Conservation (phyloP, 2,888 invertebrate species). For the Rhimphoctona megacephalus region DNA sequence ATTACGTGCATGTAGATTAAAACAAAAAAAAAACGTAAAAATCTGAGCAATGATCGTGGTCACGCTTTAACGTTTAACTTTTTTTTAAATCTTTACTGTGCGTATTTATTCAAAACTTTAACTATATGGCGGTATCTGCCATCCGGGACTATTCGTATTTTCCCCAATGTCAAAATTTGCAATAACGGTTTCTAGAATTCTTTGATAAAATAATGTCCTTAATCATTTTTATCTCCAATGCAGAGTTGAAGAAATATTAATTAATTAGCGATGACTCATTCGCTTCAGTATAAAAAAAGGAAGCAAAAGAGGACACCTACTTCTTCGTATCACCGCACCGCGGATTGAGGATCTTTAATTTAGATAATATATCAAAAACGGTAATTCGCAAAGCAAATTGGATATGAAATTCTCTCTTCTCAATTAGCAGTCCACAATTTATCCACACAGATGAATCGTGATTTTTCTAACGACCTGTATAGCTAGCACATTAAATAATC, state of each 20-base stretch:
- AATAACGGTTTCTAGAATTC: background rate
- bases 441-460: background rate
- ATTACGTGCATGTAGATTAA: background rate
- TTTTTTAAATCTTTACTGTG: too few species aligned
- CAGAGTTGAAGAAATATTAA: background rate
- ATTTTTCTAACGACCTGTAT: background rate
- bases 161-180: background rate
- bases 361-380: background rate
- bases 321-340: background rate
- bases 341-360: background rate
- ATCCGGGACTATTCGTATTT: background rate
- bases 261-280: too few species aligned
- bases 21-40: background rate
- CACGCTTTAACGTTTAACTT: too few species aligned
- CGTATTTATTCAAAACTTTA: background rate
- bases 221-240: background rate
- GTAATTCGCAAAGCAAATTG: background rate
- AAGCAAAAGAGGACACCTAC: background rate
- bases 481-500: conserved; percentile 31
- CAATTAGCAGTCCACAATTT: background rate
- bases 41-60: background rate
- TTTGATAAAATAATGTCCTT: background rate
- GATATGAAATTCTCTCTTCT: background rate
- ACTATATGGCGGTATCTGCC: too few species aligned
- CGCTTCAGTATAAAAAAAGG: too few species aligned